These are phyloP conservation scores for Scelioninae gen. 2 DNA, from an alignment of 2,888 invertebrate species.

Conservation along the genomic window DNA sequence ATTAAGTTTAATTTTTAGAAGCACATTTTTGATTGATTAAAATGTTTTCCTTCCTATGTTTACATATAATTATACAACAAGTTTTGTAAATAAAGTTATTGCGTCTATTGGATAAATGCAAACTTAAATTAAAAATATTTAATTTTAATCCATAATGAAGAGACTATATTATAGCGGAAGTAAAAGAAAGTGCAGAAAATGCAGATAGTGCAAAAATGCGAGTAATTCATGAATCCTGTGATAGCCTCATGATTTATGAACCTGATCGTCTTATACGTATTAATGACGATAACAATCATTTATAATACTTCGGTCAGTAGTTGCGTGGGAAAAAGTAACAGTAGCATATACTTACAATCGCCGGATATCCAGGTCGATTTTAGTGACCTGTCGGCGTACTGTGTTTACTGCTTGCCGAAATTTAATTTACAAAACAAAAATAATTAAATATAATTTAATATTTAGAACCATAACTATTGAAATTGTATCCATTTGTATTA, in stretches of 20 bases:
- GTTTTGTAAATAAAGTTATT: too few species aligned
- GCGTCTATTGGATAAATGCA: too few species aligned
- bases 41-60: too few species aligned
- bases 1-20: too few species aligned
- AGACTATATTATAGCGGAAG: too few species aligned
- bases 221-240: slow-evolving; percentile 17
- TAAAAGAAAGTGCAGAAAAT: slow-evolving; percentile 16
- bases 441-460: too few species aligned
- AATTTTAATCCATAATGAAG: too few species aligned
- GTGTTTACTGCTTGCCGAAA: slow-evolving; percentile 39
- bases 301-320: slow-evolving; percentile 34
- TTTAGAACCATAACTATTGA: too few species aligned
- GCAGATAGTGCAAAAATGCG: slow-evolving; percentile 10
- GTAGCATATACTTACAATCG: slow-evolving; percentile 67
- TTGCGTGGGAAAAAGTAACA: slow-evolving; percentile 55
- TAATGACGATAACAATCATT: slow-evolving; percentile 42
- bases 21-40: too few species aligned
- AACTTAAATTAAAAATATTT: background rate
- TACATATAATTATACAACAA: too few species aligned
- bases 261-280: slow-evolving; percentile 25
- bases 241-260: slow-evolving; percentile 31
- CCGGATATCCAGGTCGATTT: slow-evolving; percentile 72
- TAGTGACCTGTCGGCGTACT: slow-evolving; percentile 60
- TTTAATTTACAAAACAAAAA: slow-evolving; percentile 22
- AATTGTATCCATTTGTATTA: too few species aligned